Evolutionary conservation across 2,797 vertebrate genomes (phyloP).

Genomic region (Cryptoblepharus egeriae): DNA sequence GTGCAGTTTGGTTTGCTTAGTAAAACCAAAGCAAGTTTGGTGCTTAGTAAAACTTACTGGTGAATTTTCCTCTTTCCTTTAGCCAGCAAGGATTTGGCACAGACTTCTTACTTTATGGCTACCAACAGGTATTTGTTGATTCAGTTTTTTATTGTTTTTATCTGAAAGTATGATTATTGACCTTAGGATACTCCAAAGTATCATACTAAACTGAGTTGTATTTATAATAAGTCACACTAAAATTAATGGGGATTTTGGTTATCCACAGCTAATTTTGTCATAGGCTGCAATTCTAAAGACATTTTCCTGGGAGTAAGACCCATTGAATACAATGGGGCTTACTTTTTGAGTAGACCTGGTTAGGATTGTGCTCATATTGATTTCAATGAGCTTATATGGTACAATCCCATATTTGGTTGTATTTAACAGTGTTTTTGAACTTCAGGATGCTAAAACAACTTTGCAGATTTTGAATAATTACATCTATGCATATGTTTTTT

Average conservation of each 20-base stretch:
- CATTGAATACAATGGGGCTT: no score
- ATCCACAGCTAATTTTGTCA: no score
- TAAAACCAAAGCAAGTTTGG: no score
- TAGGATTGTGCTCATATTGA: no score
- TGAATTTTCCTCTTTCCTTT: slow-evolving; percentile 45
- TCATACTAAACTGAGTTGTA: not conserved
- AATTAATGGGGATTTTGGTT: no score
- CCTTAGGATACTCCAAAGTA: not conserved
- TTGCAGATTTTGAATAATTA: no score
- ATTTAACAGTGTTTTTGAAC: not conserved
- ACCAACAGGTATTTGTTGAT: slow-evolving; percentile 84
- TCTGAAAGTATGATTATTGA: slow-evolving; percentile 21
- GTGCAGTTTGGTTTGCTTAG: not conserved
- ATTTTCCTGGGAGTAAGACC: no score
- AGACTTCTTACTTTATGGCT: slow-evolving; percentile 88
- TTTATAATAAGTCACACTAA: no score
- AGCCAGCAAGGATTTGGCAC: slow-evolving; percentile 88
- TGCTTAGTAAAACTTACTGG: not conserved
- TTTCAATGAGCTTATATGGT: no score
- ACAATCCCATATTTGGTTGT: no score
- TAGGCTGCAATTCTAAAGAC: no score
- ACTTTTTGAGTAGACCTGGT: no score
- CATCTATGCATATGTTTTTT: not conserved
- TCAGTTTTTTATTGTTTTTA: slow-evolving; percentile 36
- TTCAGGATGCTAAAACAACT: not conserved